Base-by-base conservation (phyloP, 2,113 vertebrate species). In the Sceloporus tristichus region DNA sequence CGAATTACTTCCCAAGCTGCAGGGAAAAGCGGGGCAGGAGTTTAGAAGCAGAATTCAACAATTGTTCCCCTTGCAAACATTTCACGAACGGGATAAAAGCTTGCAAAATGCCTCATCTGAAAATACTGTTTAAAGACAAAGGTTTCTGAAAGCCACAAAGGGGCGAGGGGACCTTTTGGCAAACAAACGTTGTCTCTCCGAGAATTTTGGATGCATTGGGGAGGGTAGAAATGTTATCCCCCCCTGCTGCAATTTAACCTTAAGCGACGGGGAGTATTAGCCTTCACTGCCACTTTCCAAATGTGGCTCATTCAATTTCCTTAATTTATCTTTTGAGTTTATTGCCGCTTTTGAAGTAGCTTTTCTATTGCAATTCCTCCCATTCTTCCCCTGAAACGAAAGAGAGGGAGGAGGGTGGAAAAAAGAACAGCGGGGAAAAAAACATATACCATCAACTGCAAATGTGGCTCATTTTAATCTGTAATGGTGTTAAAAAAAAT, bases 301-400 rank as follows among this genome's bases (percentile, higher is more conserved):
- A 97, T 97, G 97, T 96, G 96, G 96, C 97, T 97, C 97, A 97
- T 97, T 97, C 97, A 97, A 97, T 97, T 97, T 97, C 96, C 96
- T 97, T 97, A 97, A 97, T 97, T 97, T 97, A 97, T 97, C 97
- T 96, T 70, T 97, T 96, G 96, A 96, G 96, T 97, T 97, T 97
- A 97, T 97, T 96, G 97, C 97, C 96, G 96, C 97, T 95, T 97
- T 95, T 96, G 96, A 97, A 97, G 96, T 96, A 95, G 90, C 95
- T 97, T 96, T 88, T 74, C 90, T 96, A 97, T 95, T 96, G 97
- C 97, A 96, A 97, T 97, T 96, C 65, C 42, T 96, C 95, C 95
- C 96, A 96, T 96, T 96, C 97, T 96, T 97, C 95, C 96, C 94
- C 96, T 77, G 95, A 96, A 96, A 97, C 95, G 96, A 96, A 97